Percentiles rank a stretch among this genome's conserved stretches.
phyloP scores from a whole-genome alignment of 2,888 invertebrate species.

The Chaitophorus viminalis region DNA sequence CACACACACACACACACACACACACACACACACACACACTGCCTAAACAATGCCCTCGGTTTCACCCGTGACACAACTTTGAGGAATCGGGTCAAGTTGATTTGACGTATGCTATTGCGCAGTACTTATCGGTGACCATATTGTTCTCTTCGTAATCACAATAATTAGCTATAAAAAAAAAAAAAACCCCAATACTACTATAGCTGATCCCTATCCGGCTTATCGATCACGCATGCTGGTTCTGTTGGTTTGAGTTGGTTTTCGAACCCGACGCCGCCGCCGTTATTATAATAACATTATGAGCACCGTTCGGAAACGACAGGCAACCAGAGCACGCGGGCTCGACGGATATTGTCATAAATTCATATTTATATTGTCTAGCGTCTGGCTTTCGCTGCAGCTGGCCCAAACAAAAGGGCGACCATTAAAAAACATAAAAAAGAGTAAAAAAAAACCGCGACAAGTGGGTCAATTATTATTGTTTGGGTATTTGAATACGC shows the following conservation, averaged over 20 bases:
- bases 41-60: neutral
- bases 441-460: conserved; percentile 40
- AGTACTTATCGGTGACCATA: neutral
- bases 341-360: conserved; percentile 30
- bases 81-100: conserved; percentile 52
- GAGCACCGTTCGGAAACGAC: conserved; percentile 5
- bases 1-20: neutral
- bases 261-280: no score
- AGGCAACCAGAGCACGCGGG: conserved; percentile 42
- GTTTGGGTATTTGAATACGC: conserved; percentile 31
- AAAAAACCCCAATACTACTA: no score
- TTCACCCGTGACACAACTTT: conserved; percentile 52
- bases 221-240: neutral
- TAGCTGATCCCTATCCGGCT: neutral
- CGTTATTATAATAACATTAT: neutral
- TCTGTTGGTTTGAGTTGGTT: neutral
- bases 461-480: conserved; percentile 56
- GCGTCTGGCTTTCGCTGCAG: conserved; percentile 53
- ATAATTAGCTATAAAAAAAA: neutral
- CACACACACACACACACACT: neutral
- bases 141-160: conserved; percentile 16
- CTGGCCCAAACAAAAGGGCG: conserved; percentile 53
- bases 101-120: conserved; percentile 15
- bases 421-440: conserved; percentile 51
- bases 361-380: conserved; percentile 57